These are phyloP conservation scores for Chionomys nivalis DNA, from an alignment of 2,113 vertebrate genomes.

Conservation along the genomic window DNA sequence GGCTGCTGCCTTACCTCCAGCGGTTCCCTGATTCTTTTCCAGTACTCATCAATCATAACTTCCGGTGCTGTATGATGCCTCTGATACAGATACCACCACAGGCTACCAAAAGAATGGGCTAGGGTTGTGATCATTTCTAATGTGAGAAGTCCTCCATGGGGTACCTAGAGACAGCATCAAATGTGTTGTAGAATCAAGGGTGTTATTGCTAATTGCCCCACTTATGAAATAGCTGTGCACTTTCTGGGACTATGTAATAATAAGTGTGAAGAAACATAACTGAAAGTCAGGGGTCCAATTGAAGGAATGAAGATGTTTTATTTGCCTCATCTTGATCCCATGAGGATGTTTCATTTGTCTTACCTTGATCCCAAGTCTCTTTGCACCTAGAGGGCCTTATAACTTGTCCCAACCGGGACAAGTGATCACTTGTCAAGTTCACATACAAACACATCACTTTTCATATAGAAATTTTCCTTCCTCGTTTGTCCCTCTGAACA, in stretches of 20 bases:
- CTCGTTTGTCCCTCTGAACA: neutral
- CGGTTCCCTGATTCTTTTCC: neutral
- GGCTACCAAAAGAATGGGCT: neutral
- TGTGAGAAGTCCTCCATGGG: neutral
- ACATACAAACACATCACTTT: neutral
- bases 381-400: neutral
- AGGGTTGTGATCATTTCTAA: neutral
- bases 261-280: neutral
- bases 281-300: neutral
- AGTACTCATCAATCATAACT: neutral
- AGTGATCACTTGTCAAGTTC: neutral
- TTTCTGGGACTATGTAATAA: neutral
- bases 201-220: neutral
- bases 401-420: neutral
- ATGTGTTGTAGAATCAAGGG: neutral
- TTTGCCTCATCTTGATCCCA: neutral
- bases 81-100: neutral
- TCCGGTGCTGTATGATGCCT: neutral
- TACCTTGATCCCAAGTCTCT: neutral
- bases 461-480: neutral
- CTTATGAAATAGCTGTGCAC: neutral
- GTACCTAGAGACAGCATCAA: neutral
- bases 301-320: neutral
- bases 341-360: neutral
- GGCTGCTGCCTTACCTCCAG: neutral